phyloP scores from a whole-genome alignment of 2,113 vertebrate species.

The Lates calcarifer region DNA sequence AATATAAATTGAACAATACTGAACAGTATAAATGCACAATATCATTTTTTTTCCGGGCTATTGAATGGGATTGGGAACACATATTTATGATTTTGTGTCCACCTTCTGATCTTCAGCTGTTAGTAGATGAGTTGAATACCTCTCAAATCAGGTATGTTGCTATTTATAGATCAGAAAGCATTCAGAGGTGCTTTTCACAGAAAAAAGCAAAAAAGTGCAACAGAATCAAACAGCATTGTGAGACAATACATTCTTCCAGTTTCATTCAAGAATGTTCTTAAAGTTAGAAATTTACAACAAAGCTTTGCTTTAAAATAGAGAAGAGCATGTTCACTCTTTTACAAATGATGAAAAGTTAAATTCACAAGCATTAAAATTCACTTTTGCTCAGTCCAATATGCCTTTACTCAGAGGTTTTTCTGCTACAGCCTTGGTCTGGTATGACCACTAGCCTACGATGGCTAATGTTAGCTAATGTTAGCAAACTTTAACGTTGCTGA shows the following conservation, averaged over 20 bases:
- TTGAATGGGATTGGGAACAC: neutral
- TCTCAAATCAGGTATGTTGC: conserved; percentile 23
- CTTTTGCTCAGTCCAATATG: too few species aligned
- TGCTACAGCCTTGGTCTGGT: too few species aligned
- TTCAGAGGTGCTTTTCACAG: neutral
- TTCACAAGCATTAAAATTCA: too few species aligned
- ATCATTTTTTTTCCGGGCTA: neutral
- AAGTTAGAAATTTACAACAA: neutral
- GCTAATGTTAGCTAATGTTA: neutral
- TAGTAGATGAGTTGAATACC: conserved; percentile 3
- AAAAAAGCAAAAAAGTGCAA: neutral
- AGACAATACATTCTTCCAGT: neutral
- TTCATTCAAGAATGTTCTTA: neutral
- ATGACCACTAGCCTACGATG: neutral
- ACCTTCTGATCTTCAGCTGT: neutral
- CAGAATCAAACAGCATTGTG: neutral
- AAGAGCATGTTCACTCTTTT: neutral
- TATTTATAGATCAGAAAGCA: conserved; percentile 63
- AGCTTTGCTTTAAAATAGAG: neutral
- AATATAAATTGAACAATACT: neutral
- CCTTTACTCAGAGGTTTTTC: too few species aligned
- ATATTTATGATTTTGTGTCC: neutral
- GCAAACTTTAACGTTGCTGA: neutral
- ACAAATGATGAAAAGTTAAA: too few species aligned
- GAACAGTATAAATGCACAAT: neutral